phyloP scores from a whole-genome alignment of 2,113 vertebrate genomes.

The Chauna torquata region DNA sequence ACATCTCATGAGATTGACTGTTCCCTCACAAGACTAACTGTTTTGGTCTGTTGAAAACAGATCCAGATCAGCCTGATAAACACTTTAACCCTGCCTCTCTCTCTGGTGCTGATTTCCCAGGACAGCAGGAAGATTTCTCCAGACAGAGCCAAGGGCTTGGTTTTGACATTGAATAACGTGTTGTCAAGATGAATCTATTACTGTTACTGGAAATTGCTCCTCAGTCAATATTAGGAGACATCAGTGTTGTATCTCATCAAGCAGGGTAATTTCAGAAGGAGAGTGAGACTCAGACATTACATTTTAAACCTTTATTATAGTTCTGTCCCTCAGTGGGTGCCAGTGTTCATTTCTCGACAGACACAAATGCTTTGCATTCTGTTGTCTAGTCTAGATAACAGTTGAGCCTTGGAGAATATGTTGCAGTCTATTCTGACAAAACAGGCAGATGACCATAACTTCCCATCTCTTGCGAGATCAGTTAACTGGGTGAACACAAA shows the following conservation, averaged over 20 bases:
- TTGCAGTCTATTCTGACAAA: not conserved
- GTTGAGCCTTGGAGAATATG: not conserved
- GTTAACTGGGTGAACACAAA: not conserved
- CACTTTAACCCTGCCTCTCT: not conserved
- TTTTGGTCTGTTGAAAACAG: not conserved
- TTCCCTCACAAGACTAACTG: not conserved
- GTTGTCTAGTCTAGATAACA: not conserved
- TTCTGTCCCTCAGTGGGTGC: not conserved
- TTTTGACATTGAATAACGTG: slow-evolving; percentile 20
- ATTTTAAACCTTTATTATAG: not conserved
- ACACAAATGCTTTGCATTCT: not conserved
- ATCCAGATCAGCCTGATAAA: not conserved
- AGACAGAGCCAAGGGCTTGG: not conserved
- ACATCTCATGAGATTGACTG: not conserved
- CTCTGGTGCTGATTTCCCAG: not conserved
- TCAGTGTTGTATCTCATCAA: not conserved
- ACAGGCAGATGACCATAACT: not conserved
- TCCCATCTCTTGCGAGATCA: not conserved
- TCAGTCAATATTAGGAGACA: not conserved
- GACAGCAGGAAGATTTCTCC: not conserved
- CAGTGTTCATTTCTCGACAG: not conserved
- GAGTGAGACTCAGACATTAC: not conserved
- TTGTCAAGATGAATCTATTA: slow-evolving; percentile 30
- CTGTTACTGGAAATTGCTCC: not conserved
- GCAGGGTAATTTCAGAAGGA: not conserved